phyloP scores from a whole-genome alignment of 2,113 vertebrate genomes.

The Thunnus maccoyii region DNA sequence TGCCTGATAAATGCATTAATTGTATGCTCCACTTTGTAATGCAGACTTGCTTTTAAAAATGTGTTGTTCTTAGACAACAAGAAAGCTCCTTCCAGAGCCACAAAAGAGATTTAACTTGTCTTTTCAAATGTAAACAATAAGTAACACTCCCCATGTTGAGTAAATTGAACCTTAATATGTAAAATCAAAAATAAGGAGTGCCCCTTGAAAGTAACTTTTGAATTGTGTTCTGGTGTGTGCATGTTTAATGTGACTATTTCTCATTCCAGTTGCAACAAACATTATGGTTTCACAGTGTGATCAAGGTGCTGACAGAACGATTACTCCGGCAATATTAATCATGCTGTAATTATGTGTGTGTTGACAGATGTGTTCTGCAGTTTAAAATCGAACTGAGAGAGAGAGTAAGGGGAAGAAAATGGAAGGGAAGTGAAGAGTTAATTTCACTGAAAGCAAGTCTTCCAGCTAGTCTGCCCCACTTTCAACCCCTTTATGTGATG shows the following conservation, averaged over 20 bases:
- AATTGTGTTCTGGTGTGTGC: slow-evolving; percentile 4
- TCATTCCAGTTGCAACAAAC: slow-evolving; percentile 37
- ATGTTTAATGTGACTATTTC: slow-evolving; percentile 20
- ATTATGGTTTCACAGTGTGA: slow-evolving; percentile 16
- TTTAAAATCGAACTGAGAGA: slow-evolving; percentile 77
- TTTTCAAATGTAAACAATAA: neutral
- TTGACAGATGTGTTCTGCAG: slow-evolving; percentile 42
- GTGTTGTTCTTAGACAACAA: no score
- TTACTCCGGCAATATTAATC: slow-evolving; percentile 53
- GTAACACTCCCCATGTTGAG: neutral
- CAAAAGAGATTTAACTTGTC: no score
- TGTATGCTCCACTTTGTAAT: no score
- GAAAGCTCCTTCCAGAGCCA: no score
- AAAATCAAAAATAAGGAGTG: neutral
- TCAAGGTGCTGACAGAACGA: slow-evolving; percentile 14
- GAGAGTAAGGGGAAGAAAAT: slow-evolving; percentile 3
- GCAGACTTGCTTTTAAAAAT: no score
- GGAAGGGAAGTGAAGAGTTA: slow-evolving; percentile 38
- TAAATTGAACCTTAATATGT: neutral
- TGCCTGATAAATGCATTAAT: no score
- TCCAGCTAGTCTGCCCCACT: slow-evolving; percentile 66
- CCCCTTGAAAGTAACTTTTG: neutral
- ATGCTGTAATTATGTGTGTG: slow-evolving; percentile 30
- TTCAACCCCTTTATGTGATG: slow-evolving; percentile 59
- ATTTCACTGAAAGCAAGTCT: slow-evolving; percentile 70